phyloP scores from a whole-genome alignment of 2,113 vertebrate genomes.

The Colius striatus region DNA sequence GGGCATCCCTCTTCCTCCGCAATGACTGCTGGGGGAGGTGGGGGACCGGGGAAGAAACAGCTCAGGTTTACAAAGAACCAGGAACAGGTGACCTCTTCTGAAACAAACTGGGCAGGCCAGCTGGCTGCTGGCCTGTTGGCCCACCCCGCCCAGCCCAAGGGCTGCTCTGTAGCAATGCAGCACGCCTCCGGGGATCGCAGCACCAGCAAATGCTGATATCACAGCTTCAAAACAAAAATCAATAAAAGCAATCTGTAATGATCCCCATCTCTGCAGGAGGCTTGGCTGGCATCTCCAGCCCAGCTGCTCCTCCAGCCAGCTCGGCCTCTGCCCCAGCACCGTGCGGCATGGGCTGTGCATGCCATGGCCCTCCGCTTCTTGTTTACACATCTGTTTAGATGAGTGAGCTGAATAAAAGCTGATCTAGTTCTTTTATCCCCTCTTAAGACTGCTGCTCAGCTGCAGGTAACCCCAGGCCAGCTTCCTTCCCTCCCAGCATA shows the following conservation, averaged over 20 bases:
- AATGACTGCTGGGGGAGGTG: constrained; percentile 78
- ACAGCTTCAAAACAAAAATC: constrained; percentile 35
- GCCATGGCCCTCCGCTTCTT: constrained; percentile 37
- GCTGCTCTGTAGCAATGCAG: constrained; percentile 70
- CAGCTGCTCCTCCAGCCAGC: background rate
- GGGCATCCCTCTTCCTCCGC: constrained; percentile 93
- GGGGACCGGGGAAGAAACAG: constrained; percentile 67
- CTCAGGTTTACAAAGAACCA: constrained; percentile 79
- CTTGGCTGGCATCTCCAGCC: constrained; percentile 16
- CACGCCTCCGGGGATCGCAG: constrained; percentile 60
- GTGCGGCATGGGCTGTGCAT: background rate
- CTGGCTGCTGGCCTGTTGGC: constrained; percentile 41
- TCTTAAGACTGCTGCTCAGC: constrained; percentile 50
- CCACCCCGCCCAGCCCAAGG: constrained; percentile 54
- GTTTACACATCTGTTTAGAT: constrained; percentile 75
- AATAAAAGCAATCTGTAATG: constrained; percentile 22
- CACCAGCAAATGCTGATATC: constrained; percentile 77
- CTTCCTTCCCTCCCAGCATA: background rate
- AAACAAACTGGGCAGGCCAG: constrained; percentile 34
- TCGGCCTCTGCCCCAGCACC: background rate
- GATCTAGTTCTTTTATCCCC: constrained; percentile 61
- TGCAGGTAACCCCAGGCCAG: constrained; percentile 14
- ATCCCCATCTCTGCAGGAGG: constrained; percentile 8
- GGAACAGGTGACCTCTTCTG: constrained; percentile 74
- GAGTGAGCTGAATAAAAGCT: constrained; percentile 74